phyloP scores from a whole-genome alignment of 2,888 invertebrate species.

The Eueremaeus valkanovi region DNA sequence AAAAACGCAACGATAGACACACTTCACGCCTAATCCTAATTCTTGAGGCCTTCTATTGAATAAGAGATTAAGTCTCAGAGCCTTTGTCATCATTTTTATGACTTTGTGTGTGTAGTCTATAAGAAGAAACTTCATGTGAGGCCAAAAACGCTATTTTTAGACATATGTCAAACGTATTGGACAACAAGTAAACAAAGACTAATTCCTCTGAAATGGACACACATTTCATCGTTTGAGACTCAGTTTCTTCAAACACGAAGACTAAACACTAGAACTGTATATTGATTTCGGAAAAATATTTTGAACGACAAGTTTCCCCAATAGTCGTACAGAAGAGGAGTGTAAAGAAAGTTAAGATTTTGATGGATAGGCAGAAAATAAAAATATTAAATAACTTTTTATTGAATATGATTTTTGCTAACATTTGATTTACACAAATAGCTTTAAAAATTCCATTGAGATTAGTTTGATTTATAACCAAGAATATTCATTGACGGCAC shows the following conservation, averaged over 20 bases:
- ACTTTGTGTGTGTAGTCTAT: not conserved
- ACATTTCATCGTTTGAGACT: not conserved
- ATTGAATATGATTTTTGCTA: not conserved
- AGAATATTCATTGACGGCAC: not conserved
- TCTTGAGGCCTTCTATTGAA: not conserved
- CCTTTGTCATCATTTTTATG: conserved; percentile 1
- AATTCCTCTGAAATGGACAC: conserved; percentile 6
- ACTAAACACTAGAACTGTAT: not conserved
- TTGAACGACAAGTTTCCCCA: too few relatives aligned
- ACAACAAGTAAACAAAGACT: not conserved
- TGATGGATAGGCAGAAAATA: not conserved
- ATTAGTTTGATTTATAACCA: not conserved
- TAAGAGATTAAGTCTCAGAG: not conserved
- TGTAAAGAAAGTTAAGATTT: not conserved
- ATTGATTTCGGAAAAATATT: not conserved
- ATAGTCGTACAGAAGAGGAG: too few relatives aligned
- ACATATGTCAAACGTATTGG: conserved; percentile 8
- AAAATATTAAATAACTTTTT: not conserved
- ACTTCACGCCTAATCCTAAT: not conserved
- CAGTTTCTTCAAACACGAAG: not conserved
- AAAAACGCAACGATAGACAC: conserved; percentile 1
- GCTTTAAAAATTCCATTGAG: not conserved
- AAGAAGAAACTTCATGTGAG: conserved; percentile 12
- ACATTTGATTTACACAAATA: not conserved
- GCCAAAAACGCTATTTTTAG: not conserved